Base-by-base conservation (phyloP, 1,140 invertebrate species). In the Atta colombica region DNA sequence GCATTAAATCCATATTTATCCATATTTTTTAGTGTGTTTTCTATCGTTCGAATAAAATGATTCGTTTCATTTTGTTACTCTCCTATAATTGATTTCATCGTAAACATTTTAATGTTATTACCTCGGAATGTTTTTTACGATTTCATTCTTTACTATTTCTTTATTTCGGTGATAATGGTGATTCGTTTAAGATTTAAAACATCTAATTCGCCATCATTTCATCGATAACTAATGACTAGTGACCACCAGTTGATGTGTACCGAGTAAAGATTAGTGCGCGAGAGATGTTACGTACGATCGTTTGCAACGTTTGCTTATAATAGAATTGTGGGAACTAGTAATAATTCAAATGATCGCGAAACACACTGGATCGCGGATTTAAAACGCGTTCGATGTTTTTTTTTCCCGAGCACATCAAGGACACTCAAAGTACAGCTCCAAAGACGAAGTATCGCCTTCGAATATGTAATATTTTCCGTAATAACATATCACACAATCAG, bases 321-420 rank as follows among this genome's bases (percentile, higher is more conserved):
- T 90, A 88, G 87, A 93, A 93, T 93, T 92, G 93, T 93, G 93
- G 93, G 91, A 94, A 94, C 89, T 66, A n/a, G 28, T 77, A 92
- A 91, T 89, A 93, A 94, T 93, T 91, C 89, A 88, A 89, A 63
- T 21, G 58, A 74, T 87, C 89, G 75, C 45, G 39, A 74, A 75
- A 51, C 61, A 63, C n/a, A n/a, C 55, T 14, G 49, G 12, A 16
- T 65, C 39, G 28, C 55, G 16, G 28, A 51, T n/a, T 35, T 84
- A 61, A 60, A 75, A 75, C 14, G n/a, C 28, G 28, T 84, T 84
- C 18, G 8, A 84, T 75, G 80, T 84, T 75, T 84, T 58, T 82
- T n/a, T 72, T 45, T 8, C 35, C 55, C n/a, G 68, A 61, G 53
- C 31, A 39, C 25, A 80, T 51, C 88, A 87, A 90, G 89, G 89